phyloP scores from a whole-genome alignment of 2,888 invertebrate species.

The Acanthoscelides obtectus region DNA sequence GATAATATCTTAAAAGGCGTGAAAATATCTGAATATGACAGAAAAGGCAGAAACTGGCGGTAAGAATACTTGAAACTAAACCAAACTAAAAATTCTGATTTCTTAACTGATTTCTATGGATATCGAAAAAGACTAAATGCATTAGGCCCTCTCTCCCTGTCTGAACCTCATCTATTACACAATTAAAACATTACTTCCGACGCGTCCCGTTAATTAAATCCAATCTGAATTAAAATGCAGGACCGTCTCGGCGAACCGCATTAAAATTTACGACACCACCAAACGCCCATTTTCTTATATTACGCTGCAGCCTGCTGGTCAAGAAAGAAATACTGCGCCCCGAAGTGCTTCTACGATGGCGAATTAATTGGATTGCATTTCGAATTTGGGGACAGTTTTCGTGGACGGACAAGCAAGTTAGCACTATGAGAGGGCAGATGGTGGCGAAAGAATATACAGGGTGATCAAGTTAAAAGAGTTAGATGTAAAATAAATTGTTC shows the following conservation, averaged over 20 bases:
- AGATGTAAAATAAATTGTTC: no score
- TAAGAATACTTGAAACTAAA: no score
- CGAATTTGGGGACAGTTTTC: not conserved
- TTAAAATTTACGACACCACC: conserved; percentile 15
- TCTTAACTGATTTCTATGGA: no score
- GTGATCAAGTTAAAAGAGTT: no score
- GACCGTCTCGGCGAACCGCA: conserved; percentile 16
- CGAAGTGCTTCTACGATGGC: not conserved
- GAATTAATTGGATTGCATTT: not conserved
- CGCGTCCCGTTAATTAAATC: not conserved
- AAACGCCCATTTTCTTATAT: conserved; percentile 17
- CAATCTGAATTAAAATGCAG: not conserved
- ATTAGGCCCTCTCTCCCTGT: not conserved
- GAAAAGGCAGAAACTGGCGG: no score
- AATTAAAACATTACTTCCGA: not conserved
- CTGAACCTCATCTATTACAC: not conserved
- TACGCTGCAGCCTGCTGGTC: conserved; percentile 17
- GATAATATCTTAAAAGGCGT: no score
- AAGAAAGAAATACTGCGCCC: conserved; percentile 21
- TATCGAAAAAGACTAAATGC: no score
- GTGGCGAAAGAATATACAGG: not conserved
- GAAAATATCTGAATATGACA: no score
- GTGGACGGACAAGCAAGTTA: not conserved
- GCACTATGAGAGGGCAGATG: not conserved
- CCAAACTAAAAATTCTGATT: no score